Base-by-base conservation (phyloP, 2,113 vertebrate species). In the Microcebus tavaratra region DNA sequence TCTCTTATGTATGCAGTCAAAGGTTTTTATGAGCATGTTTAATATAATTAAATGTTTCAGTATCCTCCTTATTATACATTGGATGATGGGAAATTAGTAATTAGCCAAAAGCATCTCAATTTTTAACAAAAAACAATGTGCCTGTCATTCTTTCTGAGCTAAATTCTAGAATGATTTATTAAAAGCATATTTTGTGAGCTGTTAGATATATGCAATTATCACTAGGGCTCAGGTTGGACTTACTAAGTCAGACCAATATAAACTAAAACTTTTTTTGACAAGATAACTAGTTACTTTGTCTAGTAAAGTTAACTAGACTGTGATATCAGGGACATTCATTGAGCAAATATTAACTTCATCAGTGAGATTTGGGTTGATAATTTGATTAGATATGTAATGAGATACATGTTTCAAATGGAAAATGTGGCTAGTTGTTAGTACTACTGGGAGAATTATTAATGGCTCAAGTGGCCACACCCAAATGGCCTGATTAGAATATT, bases 161-260 rank as follows among this genome's bases (percentile, higher is more conserved):
- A 89, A 61, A 89, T 68, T 94, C 29, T 61, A 80, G 48, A 61
- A 83, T 83, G 27, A 83, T 50, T 91, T 25, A 80, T 94, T 84
- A 73, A 72, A 93, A 79, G 36, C 21, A 72, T 79, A 65, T 72
- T 57, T 86, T 82, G 59, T 78, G 39, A 89, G 50, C 3, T 23
- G 50, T 15, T 88, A 67, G 17, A 57, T 23, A 59, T 59, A 59
- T 59, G 17, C 20, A 84, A n/a, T 87, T 18, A 81, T 95, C 53
- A 83, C 42, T 68, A 63, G 6, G 13, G 13, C 63, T 13, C 72
- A 88, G 76, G 11, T 82, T 94, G 31, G 34, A 36, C 34, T 88
- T 83, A 48, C 61, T 39, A 8, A 91, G 27, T 59, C 20, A 75
- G 39, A 27, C 13, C 2, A 59, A 20, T 61, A 95, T 61, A 82